Evolutionary conservation across 1,140 invertebrate species (phyloP).

Genomic region (Sitobion miscanthi): DNA sequence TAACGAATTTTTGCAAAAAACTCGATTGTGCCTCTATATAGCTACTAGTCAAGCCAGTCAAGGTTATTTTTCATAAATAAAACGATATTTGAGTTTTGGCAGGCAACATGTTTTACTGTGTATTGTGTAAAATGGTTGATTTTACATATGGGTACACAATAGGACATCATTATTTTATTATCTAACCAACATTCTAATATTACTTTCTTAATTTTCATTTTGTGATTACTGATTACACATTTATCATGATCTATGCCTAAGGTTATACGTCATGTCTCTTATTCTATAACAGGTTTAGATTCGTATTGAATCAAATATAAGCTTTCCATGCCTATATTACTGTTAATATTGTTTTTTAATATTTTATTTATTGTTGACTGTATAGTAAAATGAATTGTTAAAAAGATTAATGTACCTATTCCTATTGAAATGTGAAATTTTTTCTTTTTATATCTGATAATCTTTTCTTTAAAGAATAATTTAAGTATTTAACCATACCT

Average conservation of each 20-base stretch:
- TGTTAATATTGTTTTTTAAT: conserved; percentile 1
- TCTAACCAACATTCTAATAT: background rate
- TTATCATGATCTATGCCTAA: background rate
- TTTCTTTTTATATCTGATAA: background rate
- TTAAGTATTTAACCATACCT: no score
- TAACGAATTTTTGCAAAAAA: background rate
- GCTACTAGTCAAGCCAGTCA: background rate
- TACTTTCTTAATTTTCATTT: conserved; percentile 22
- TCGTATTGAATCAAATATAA: background rate
- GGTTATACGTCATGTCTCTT: background rate
- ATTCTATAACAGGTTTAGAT: background rate
- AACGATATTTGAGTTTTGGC: background rate
- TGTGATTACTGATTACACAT: background rate
- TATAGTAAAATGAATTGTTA: background rate
- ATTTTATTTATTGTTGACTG: background rate
- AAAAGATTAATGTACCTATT: background rate
- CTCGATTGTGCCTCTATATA: background rate
- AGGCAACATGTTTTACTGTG: background rate
- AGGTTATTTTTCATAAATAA: conserved; percentile 6
- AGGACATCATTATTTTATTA: conserved; percentile 17
- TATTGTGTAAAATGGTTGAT: conserved; percentile 18
- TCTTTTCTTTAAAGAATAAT: background rate
- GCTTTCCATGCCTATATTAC: background rate
- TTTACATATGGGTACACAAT: background rate
- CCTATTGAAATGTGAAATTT: background rate